phyloP scores from a whole-genome alignment of 2,113 vertebrate genomes.

The Anas platyrhynchos region DNA sequence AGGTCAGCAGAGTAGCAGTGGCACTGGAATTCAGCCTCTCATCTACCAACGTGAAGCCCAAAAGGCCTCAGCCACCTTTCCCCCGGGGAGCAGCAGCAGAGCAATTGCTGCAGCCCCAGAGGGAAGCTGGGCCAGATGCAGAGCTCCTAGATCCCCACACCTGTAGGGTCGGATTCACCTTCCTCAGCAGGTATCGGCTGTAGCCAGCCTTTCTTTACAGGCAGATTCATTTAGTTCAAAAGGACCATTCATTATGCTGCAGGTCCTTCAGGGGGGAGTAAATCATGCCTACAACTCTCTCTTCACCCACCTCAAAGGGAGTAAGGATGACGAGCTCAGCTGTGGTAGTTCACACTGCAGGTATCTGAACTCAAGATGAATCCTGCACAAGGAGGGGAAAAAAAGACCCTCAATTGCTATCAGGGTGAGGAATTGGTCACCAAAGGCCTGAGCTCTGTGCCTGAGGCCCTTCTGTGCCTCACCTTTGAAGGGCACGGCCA shows the following conservation, averaged over 20 bases:
- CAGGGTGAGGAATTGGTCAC: not conserved
- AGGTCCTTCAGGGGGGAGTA: not conserved
- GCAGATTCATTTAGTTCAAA: rapidly evolving
- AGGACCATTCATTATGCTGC: not conserved
- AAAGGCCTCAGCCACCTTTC: not conserved
- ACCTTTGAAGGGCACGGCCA: not conserved
- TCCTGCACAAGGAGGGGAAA: not conserved
- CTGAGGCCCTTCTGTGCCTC: not conserved
- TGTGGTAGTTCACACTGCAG: not conserved
- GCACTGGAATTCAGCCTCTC: not conserved
- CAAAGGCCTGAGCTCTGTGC: not conserved
- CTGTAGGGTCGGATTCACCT: not conserved
- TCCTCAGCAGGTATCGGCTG: not conserved
- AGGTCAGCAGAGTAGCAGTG: constrained; percentile 30
- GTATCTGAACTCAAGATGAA: not conserved
- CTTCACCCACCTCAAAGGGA: not conserved
- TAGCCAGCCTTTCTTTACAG: not conserved
- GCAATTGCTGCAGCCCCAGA: not conserved
- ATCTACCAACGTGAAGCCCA: rapidly evolving
- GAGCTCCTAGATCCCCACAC: not conserved
- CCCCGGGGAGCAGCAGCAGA: rapidly evolving
- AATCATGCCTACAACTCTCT: not conserved
- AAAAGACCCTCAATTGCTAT: not conserved
- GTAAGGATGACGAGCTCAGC: rapidly evolving
- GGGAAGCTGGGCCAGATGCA: not conserved